Percentiles rank a stretch among this genome's conserved stretches.
phyloP scores from a whole-genome alignment of 2,888 invertebrate species.

The Willowsia nigromaculata region DNA sequence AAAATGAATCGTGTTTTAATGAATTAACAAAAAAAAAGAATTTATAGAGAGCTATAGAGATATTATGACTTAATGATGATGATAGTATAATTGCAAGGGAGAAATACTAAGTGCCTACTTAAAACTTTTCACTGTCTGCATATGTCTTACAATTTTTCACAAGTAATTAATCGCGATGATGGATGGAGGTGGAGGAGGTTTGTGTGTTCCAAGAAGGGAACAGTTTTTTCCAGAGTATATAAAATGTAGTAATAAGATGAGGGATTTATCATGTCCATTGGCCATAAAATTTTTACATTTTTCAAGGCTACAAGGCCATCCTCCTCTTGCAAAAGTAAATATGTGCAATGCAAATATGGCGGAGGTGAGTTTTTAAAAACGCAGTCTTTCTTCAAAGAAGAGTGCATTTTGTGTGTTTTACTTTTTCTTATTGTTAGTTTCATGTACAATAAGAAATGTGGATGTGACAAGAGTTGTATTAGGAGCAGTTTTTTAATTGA shows the following conservation, averaged over 20 bases:
- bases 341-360: neutral
- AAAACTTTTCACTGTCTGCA: no score
- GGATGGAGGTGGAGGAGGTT: neutral
- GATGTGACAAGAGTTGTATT: neutral
- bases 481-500: neutral
- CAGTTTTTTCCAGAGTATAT: neutral
- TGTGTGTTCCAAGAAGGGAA: slow-evolving; percentile 5
- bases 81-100: neutral
- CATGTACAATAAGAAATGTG: neutral
- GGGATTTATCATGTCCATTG: neutral
- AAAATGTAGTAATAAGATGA: neutral
- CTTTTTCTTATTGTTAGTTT: neutral
- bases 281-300: slow-evolving; percentile 4
- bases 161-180: slow-evolving; percentile 42
- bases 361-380: no score
- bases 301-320: slow-evolving; percentile 53
- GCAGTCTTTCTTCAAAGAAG: no score
- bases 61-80: neutral
- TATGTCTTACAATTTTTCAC: slow-evolving; percentile 32
- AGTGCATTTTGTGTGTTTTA: neutral
- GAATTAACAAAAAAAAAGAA: neutral
- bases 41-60: neutral
- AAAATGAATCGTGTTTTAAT: neutral
- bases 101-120: no score
- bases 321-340: neutral